phyloP scores from a whole-genome alignment of 2,113 vertebrate species.

The Microtus ochrogaster region DNA sequence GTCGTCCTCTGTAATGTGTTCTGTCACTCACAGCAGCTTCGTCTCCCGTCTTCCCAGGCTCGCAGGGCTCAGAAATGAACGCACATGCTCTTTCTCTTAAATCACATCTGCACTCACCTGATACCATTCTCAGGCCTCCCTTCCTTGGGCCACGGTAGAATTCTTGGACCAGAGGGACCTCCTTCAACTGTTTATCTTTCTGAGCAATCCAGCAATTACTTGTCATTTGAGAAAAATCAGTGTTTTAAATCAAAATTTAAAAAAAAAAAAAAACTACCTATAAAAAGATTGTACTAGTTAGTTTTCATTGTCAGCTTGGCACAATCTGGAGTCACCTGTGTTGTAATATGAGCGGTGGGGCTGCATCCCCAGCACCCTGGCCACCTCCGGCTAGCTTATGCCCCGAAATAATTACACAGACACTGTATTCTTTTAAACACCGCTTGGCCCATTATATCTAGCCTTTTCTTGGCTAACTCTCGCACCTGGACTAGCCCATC shows the following conservation, averaged over 20 bases:
- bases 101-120: background rate
- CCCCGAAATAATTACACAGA: too few relatives aligned
- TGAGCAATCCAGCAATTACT: background rate
- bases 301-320: background rate
- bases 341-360: too few relatives aligned
- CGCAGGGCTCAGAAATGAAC: conserved; percentile 33
- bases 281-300: background rate
- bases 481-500: too few relatives aligned
- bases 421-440: too few relatives aligned
- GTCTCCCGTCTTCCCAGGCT: background rate
- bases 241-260: conserved; percentile 39
- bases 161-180: conserved; percentile 29
- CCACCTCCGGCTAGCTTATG: too few relatives aligned
- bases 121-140: background rate
- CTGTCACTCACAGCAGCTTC: conserved; percentile 17
- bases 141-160: conserved; percentile 46
- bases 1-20: conserved; percentile 10
- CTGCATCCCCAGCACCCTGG: too few relatives aligned
- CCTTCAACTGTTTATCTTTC: background rate
- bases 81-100: background rate
- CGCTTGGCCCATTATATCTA: too few relatives aligned
- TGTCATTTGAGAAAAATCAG: background rate
- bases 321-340: background rate
- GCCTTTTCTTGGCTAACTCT: too few relatives aligned
- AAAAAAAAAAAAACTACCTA: background rate